Base-by-base conservation (phyloP, 1,140 invertebrate genomes). In the Procambarus virginalis region DNA sequence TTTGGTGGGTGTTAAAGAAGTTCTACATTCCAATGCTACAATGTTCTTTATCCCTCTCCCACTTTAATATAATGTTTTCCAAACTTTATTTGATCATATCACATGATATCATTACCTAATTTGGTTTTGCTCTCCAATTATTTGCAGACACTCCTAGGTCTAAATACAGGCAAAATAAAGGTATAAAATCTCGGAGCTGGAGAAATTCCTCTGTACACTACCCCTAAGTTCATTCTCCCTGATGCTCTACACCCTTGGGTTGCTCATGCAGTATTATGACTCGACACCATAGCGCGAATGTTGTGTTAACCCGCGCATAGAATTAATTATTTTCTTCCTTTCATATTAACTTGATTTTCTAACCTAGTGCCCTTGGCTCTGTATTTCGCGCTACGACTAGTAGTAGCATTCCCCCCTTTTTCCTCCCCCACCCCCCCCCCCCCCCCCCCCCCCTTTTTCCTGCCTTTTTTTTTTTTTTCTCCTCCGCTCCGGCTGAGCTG, bases 111-210 rank as follows among this genome's bases (percentile, higher is more conserved):
- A 46, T 3, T 78, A 8, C 51, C 75, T 51, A 77, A 86, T 70
- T 80, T 76, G 60, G 46, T 70, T 86, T 55, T 46, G 46, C 58
- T 86, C 70, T 77, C 80, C 82, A 46, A 70, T 84, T 58, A 48
- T 34, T 83, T 83, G 60, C 88, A 89, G 88, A 89, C 55, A 78
- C 88, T 60, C 81, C 80, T 84, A 70, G 88, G 60, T 75, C 81
- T 89, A 89, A 84, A 84, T 84, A 75, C 88, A 89, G 75, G 73
- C 88, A 89, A 84, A 89, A 78, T 83, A 83, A 84, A 89, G 88
- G 88, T 89, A 89, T 68, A 78, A 80, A 68, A 60, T 46, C 51
- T 45, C 22, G n/a, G 84, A 86, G 84, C 84, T 86, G 84, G 84
- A 86, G 84, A 88, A 81, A 55, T 64, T 49, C 58, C 58, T 73